Percentiles rank a stretch among this genome's conserved stretches.
phyloP scores from a whole-genome alignment of 2,888 invertebrate species.

The Cheilosia variabilis region DNA sequence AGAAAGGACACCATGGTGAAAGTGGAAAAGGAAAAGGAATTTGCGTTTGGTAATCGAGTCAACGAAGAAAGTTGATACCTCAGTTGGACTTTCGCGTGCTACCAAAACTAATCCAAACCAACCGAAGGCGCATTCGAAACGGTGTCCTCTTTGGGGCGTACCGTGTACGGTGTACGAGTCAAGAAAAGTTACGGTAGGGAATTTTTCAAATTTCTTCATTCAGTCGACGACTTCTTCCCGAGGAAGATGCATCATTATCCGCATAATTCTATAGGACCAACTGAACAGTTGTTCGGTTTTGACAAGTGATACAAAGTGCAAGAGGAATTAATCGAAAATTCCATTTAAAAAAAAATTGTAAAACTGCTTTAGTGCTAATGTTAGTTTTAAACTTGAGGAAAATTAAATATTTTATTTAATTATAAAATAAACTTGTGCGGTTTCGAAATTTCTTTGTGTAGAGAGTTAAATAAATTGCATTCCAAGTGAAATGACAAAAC shows the following conservation, averaged over 20 bases:
- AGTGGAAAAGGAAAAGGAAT: constrained; percentile 56
- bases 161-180: too few relatives aligned
- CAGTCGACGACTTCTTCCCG: constrained; percentile 55
- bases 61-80: constrained; percentile 36
- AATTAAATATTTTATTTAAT: constrained; percentile 2
- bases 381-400: constrained; percentile 1
- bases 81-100: constrained; percentile 49
- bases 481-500: not conserved
- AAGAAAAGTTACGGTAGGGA: constrained; percentile 6
- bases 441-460: not conserved
- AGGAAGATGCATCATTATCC: constrained; percentile 46
- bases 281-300: not conserved
- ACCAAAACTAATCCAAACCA: constrained; percentile 1
- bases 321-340: not conserved
- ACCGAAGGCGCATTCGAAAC: not conserved
- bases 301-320: constrained; percentile 4
- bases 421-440: not conserved
- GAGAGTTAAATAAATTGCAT: not conserved
- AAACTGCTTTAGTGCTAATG: not conserved
- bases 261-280: not conserved
- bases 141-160: not conserved
- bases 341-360: not conserved
- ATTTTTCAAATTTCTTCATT: constrained; percentile 18
- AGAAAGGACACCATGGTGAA: constrained; percentile 19
- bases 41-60: constrained; percentile 24